Percentiles rank a stretch among this genome's conserved stretches.
These are phyloP conservation scores for Stenotaenia linearis DNA, from an alignment of 2,888 invertebrate species.

Conservation along the genomic window DNA sequence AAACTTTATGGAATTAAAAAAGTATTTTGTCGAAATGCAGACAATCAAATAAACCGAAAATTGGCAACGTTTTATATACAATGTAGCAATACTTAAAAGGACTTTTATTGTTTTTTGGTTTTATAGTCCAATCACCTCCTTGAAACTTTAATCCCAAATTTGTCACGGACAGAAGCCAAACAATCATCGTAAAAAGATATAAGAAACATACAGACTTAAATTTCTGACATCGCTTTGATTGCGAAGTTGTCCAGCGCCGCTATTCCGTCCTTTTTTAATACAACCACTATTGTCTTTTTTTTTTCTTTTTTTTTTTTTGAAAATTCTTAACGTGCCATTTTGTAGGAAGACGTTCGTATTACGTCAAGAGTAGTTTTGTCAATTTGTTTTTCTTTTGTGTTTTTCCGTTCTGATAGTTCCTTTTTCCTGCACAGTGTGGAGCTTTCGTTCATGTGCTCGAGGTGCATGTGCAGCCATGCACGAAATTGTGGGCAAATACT, in stretches of 20 bases:
- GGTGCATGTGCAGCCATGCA: conserved; percentile 19
- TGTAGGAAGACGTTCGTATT: conserved; percentile 15
- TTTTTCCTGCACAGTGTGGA: conserved; percentile 14
- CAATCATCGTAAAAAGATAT: background rate
- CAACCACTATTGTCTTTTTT: background rate
- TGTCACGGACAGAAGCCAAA: background rate
- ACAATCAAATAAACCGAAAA: background rate
- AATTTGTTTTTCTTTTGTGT: conserved; percentile 26
- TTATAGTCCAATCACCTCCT: background rate
- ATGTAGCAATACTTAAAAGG: background rate
- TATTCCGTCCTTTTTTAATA: background rate
- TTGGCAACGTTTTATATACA: background rate
- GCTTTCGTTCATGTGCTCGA: conserved; percentile 21
- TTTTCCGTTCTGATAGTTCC: conserved; percentile 20
- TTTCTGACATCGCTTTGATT: background rate
- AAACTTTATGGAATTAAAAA: too few relatives aligned
- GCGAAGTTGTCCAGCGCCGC: background rate
- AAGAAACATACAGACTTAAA: background rate
- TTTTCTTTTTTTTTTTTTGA: too few relatives aligned
- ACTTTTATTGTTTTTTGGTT: background rate
- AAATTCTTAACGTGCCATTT: conserved; percentile 4
- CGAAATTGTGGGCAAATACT: conserved; percentile 24
- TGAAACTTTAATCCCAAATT: background rate
- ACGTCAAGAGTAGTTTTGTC: conserved; percentile 23
- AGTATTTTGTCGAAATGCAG: too few relatives aligned